phyloP scores from a whole-genome alignment of 2,113 vertebrate species.

The Thermophis baileyi region DNA sequence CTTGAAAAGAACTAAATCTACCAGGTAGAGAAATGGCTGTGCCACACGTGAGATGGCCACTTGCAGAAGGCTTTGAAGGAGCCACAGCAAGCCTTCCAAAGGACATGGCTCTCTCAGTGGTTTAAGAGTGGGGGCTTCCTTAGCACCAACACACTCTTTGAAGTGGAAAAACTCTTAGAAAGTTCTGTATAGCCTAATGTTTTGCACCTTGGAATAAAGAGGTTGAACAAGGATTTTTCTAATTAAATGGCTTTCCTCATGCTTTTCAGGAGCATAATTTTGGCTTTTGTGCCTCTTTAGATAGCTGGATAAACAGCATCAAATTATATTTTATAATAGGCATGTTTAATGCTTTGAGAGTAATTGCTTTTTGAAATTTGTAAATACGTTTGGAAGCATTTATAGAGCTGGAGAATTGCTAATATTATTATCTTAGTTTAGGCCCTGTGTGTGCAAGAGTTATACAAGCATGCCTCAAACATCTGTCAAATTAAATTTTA shows the following conservation, averaged over 20 bases:
- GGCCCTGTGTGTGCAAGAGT: conserved; percentile 58
- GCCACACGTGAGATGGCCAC: neutral
- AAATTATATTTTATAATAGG: conserved; percentile 17
- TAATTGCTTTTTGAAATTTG: conserved; percentile 31
- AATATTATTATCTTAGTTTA: conserved; percentile 58
- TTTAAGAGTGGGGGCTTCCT: neutral
- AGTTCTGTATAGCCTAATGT: conserved; percentile 15
- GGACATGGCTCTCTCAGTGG: neutral
- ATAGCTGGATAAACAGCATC: conserved; percentile 17
- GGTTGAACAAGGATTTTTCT: conserved; percentile 43
- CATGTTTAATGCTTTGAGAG: conserved; percentile 14
- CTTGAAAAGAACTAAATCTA: neutral
- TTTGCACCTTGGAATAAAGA: conserved; percentile 38
- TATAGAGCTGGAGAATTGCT: conserved; percentile 43
- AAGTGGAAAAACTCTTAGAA: conserved; percentile 23
- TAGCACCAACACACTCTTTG: neutral
- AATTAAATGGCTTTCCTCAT: conserved; percentile 24
- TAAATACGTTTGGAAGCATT: conserved; percentile 36
- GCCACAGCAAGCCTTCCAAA: neutral
- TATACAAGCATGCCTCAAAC: conserved; percentile 64
- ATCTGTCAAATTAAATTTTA: conserved; percentile 52
- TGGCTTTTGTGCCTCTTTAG: conserved; percentile 37
- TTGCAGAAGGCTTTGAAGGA: neutral
- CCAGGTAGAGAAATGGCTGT: neutral
- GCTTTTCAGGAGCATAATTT: conserved; percentile 44